phyloP scores from a whole-genome alignment of 2,888 invertebrate genomes.

The Dicranocentrus wangi region DNA sequence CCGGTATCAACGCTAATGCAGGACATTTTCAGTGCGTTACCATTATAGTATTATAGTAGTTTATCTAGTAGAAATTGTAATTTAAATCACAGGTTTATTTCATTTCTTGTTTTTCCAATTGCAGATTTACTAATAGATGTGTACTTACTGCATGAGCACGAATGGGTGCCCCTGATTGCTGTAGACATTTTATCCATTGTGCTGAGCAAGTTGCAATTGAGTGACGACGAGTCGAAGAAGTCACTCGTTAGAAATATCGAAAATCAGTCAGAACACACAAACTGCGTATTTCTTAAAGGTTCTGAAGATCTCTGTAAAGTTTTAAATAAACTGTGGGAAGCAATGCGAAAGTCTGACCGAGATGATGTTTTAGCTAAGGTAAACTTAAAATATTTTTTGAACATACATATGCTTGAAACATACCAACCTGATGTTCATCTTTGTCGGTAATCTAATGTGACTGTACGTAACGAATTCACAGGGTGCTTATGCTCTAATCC shows the following conservation, averaged over 20 bases:
- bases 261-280: not conserved
- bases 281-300: slow-evolving; percentile 29
- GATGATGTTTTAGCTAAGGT: slow-evolving; percentile 63
- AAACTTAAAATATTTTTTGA: not conserved
- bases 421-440: too few relatives aligned
- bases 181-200: slow-evolving; percentile 58
- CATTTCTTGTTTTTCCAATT: not conserved
- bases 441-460: too few relatives aligned
- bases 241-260: slow-evolving; percentile 23
- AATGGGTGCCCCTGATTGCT: slow-evolving; percentile 61
- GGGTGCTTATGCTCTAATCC: slow-evolving; percentile 55
- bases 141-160: slow-evolving; percentile 66
- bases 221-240: slow-evolving; percentile 39
- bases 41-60: slow-evolving; percentile 3
- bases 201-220: slow-evolving; percentile 46
- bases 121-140: slow-evolving; percentile 47
- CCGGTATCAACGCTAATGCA: slow-evolving; percentile 31
- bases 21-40: slow-evolving; percentile 51
- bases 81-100: too few relatives aligned
- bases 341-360: slow-evolving; percentile 48
- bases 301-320: slow-evolving; percentile 34
- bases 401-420: too few relatives aligned
- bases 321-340: slow-evolving; percentile 48
- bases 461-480: not conserved
- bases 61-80: too few relatives aligned